Evolutionary conservation across 2,113 vertebrate genomes (phyloP), one percentile per base, ranked within the genome.

Genomic region (Eptatretus burgeri): DNA sequence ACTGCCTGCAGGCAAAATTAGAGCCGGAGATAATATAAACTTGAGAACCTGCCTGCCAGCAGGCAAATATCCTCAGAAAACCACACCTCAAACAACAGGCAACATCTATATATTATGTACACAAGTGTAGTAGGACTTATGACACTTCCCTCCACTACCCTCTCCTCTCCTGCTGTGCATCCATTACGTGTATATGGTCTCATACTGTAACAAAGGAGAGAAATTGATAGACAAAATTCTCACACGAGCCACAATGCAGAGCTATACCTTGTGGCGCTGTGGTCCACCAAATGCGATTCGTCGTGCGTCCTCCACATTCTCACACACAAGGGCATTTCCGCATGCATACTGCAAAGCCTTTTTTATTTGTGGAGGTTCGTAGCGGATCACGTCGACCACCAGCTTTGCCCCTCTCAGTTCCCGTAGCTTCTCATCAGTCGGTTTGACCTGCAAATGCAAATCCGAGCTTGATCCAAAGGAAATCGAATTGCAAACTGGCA

Each of bases 341-440:
- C 85, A 84, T n/a, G 93, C 85, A 70, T 84, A 95, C 71, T 85
- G 86, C 71, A 94, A 75, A 20, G 82, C 84, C 70, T 71, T 85
- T 68, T 73, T 87, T 64, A 98, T 66, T 12, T 76, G 76, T 69
- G 65, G 20, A 71, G 71, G 68, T 0, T 73, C 76, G 1, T 80
- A 75, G 67, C 84, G 80, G 50, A 95, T 72, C 64, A 98, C 80
- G 69, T 98, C 91, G 49, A 88, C 74, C 74, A 82, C 13, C 86
- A 98, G 73, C 74, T 85, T 95, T 71, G 76, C 77, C 53, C 77
- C 80, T 62, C 77, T 78, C 63, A 88, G 66, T 63, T 88, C 82
- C 66, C 91, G 77, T 11, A 98, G 72, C n/a, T 77, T 78, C 72
- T 94, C 86, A 0, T 83, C 88, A 66, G 93, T 75, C 41, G 83